phyloP scores from a whole-genome alignment of 2,113 vertebrate species.

The Gymnogyps californianus region DNA sequence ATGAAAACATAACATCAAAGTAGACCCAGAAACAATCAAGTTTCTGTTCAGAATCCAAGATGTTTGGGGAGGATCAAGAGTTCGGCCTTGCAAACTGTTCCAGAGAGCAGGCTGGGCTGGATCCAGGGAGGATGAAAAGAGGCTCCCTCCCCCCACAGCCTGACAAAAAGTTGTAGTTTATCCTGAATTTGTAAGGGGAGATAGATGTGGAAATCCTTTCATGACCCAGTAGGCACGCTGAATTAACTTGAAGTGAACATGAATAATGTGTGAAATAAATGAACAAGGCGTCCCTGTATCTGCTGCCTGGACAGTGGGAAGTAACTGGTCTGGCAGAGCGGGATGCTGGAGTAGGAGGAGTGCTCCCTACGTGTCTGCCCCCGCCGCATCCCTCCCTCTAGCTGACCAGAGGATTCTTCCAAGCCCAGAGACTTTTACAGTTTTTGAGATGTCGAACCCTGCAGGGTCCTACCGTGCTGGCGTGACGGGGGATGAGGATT shows the following conservation, averaged over 20 bases:
- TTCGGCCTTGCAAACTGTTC: neutral
- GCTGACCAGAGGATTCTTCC: neutral
- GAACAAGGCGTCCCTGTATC: neutral
- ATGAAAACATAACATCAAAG: neutral
- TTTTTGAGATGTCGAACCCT: fast-evolving
- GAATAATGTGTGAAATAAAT: neutral
- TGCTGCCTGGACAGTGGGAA: neutral
- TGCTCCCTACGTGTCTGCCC: fast-evolving
- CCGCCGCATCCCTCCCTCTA: neutral
- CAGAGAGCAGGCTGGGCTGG: neutral
- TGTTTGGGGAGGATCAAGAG: neutral
- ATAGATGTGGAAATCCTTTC: neutral
- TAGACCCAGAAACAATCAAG: neutral
- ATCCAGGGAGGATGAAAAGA: neutral
- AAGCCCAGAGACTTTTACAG: fast-evolving
- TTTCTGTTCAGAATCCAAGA: neutral
- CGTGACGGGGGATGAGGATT: no score
- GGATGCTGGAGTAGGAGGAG: neutral
- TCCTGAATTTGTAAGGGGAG: neutral
- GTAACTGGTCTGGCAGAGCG: fast-evolving
- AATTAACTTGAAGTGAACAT: neutral
- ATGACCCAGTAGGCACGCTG: neutral
- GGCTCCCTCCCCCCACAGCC: neutral
- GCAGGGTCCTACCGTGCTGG: fast-evolving
- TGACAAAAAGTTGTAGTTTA: neutral